Percentiles rank a stretch among this genome's conserved stretches.
These are phyloP conservation scores for Phataginus tetradactyla DNA, from an alignment of 2,797 vertebrate species.

Conservation along the genomic window DNA sequence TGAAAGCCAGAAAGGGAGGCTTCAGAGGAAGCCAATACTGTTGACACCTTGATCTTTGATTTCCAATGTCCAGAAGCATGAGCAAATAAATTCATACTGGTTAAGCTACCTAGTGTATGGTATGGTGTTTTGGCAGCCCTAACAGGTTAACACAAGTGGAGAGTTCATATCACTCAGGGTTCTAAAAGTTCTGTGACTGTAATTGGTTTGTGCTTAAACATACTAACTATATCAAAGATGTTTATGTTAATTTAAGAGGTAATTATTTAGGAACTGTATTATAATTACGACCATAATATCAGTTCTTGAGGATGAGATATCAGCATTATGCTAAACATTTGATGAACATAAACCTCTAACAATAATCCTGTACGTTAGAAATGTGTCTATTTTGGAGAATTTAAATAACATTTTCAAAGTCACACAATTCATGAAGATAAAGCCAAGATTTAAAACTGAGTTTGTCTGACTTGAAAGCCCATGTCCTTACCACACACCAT, in stretches of 20 bases:
- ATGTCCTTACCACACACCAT: not conserved
- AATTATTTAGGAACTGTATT: not conserved
- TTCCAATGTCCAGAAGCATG: not conserved
- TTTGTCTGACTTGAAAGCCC: not conserved
- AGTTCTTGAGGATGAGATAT: not conserved
- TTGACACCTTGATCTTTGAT: not conserved
- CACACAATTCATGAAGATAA: not conserved
- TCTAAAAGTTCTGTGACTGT: not conserved
- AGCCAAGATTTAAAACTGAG: not conserved
- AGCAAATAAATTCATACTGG: not conserved
- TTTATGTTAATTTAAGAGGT: not conserved
- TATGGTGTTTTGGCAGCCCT: not conserved
- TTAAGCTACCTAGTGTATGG: not conserved
- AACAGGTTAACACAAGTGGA: not conserved
- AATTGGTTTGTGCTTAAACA: not conserved
- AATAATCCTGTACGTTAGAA: not conserved
- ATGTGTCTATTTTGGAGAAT: not conserved
- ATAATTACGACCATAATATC: not conserved
- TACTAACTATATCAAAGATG: not conserved
- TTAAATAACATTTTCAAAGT: conserved; percentile 9
- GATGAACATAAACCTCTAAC: not conserved
- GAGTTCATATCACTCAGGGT: not conserved
- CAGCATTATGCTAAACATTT: not conserved
- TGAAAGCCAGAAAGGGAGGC: not conserved
- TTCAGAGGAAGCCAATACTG: not conserved